phyloP scores from a whole-genome alignment of 2,113 vertebrate genomes.

The Uria lomvia region DNA sequence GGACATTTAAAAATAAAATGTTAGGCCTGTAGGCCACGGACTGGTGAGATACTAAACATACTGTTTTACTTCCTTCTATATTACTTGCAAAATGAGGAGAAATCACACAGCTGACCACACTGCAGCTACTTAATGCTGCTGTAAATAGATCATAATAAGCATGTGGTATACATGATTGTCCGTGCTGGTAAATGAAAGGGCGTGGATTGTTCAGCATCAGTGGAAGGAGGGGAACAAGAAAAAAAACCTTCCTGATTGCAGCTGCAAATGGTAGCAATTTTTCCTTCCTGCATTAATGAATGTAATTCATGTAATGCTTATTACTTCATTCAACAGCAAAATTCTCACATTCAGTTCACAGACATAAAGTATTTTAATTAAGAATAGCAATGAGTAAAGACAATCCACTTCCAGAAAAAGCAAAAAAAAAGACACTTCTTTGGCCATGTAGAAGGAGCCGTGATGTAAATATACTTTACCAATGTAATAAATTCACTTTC shows the following conservation, averaged over 20 bases:
- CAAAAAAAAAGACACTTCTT: slow-evolving; percentile 34
- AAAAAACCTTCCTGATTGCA: slow-evolving; percentile 41
- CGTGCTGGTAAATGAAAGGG: slow-evolving; percentile 24
- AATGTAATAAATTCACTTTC: background rate
- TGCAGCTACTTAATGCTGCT: slow-evolving; percentile 7
- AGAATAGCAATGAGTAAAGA: slow-evolving; percentile 54
- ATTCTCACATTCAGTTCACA: slow-evolving; percentile 58
- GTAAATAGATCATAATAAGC: slow-evolving; percentile 41
- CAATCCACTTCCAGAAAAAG: slow-evolving; percentile 39
- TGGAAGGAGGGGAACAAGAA: background rate
- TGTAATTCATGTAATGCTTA: slow-evolving; percentile 44
- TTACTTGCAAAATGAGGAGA: background rate
- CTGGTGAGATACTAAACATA: background rate
- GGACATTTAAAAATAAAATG: background rate
- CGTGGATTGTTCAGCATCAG: background rate
- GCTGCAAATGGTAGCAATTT: slow-evolving; percentile 22
- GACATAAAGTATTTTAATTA: slow-evolving; percentile 63
- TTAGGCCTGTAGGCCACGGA: background rate
- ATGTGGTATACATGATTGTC: slow-evolving; percentile 5
- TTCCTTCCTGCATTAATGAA: slow-evolving; percentile 42
- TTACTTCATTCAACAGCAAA: slow-evolving; percentile 51
- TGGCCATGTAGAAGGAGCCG: slow-evolving; percentile 6
- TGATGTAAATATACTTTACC: background rate
- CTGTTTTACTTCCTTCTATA: background rate
- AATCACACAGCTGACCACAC: slow-evolving; percentile 21